phyloP scores from a whole-genome alignment of 2,113 vertebrate genomes.

The Cochlearius cochlearius region DNA sequence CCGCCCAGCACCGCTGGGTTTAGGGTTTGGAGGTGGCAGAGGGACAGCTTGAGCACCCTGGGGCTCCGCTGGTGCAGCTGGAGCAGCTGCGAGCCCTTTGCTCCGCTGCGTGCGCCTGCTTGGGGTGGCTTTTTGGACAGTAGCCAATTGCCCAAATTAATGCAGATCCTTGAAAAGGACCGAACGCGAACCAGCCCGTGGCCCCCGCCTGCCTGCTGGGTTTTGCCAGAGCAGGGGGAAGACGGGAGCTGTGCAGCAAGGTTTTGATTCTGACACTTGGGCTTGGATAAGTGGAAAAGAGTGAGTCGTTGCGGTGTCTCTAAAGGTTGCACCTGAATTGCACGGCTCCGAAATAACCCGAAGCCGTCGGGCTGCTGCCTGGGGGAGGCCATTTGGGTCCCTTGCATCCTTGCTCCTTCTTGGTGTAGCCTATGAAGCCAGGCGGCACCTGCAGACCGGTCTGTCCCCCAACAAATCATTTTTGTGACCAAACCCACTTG shows the following conservation, averaged over 20 bases:
- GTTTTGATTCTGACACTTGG: neutral
- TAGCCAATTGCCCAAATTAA: neutral
- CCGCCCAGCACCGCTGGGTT: too few species aligned
- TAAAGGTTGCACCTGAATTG: neutral
- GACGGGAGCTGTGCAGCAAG: neutral
- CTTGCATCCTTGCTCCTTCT: neutral
- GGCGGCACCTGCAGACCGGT: neutral
- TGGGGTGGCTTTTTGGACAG: neutral
- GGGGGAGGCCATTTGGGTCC: neutral
- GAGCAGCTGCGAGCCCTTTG: neutral
- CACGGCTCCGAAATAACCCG: neutral
- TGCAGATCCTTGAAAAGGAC: neutral
- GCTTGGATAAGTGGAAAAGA: neutral
- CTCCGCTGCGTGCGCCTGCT: neutral
- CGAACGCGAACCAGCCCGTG: neutral
- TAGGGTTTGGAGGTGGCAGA: neutral
- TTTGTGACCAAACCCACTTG: neutral
- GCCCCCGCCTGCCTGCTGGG: neutral
- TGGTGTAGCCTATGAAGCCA: neutral
- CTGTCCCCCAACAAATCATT: neutral
- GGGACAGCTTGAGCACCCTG: rapidly evolving
- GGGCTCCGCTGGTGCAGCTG: neutral
- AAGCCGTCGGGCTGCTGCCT: neutral
- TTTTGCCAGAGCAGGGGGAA: neutral
- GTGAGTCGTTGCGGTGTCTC: neutral